Percentiles rank a stretch among this genome's conserved stretches.
Conservation (phyloP, 2,113 vertebrate species). For the Ammospiza nelsoni region DNA sequence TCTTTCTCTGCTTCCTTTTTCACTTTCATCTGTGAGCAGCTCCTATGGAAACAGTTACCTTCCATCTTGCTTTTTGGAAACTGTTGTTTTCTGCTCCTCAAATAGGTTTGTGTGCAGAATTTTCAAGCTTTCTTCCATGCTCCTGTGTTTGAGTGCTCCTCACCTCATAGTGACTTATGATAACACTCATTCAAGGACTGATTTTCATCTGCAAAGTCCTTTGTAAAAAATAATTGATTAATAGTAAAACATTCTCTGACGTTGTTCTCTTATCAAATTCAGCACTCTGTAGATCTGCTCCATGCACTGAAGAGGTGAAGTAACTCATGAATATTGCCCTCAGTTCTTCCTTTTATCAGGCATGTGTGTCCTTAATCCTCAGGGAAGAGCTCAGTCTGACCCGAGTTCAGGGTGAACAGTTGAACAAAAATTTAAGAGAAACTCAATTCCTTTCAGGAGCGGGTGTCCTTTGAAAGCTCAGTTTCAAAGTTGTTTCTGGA, state of each 20-base stretch:
- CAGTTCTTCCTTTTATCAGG: not conserved
- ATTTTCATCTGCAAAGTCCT: not conserved
- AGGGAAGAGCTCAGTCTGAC: not conserved
- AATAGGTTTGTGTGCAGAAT: not conserved
- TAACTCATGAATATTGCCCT: not conserved
- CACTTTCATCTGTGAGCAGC: not conserved
- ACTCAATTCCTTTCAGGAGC: not conserved
- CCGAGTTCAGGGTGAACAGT: not conserved
- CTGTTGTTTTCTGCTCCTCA: not conserved
- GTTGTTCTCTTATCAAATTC: not conserved
- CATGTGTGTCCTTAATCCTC: not conserved
- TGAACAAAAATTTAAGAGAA: not conserved
- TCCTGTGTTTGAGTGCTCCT: not conserved
- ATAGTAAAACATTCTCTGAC: not conserved
- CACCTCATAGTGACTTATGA: not conserved
- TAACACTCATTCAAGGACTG: not conserved
- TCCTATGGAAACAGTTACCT: not conserved
- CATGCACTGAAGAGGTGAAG: not conserved
- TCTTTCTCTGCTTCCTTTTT: not conserved
- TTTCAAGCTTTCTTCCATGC: not conserved
- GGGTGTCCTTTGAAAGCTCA: not conserved
- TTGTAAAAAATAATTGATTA: conserved; percentile 15
- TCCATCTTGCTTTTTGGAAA: not conserved
- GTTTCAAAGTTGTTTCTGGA: not conserved
- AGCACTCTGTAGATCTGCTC: not conserved